Conservation (phyloP, 2,888 invertebrate genomes). For the Dromius quadrimaculatus region DNA sequence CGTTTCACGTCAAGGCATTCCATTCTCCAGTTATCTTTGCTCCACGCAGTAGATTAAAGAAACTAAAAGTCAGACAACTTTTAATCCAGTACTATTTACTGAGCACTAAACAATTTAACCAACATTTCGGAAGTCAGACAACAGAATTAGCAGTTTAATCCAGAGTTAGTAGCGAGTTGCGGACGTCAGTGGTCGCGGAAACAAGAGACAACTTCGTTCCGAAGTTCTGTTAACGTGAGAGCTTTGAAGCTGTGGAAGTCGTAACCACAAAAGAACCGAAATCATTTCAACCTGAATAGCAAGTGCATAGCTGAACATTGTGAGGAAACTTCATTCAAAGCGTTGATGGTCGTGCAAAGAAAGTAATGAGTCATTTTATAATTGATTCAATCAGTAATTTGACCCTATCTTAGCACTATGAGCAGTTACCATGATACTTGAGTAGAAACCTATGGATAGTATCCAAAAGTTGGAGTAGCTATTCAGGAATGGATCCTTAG, state of each 20-base stretch:
- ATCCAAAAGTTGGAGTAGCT: no score
- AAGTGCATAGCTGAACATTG: no score
- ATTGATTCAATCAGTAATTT: no score
- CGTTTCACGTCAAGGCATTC: neutral
- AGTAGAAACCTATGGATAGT: no score
- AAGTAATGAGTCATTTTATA: no score
- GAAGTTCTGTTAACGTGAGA: slow-evolving; percentile 14
- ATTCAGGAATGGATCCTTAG: no score
- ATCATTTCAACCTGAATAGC: no score
- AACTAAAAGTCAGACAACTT: slow-evolving; percentile 52
- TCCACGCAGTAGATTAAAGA: slow-evolving; percentile 45
- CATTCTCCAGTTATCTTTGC: neutral
- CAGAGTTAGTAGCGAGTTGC: slow-evolving; percentile 46
- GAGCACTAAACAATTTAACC: slow-evolving; percentile 47
- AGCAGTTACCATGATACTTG: no score
- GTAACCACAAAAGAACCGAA: no score
- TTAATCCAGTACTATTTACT: slow-evolving; percentile 50
- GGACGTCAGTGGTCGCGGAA: slow-evolving; percentile 23
- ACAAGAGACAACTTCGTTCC: slow-evolving; percentile 40
- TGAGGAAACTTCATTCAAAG: no score
- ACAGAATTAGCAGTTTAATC: slow-evolving; percentile 49
- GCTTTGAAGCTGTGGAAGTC: neutral
- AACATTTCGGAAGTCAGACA: slow-evolving; percentile 46
- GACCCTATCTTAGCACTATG: no score
- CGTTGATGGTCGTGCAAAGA: no score